These are phyloP conservation scores for Hippoglossus stenolepis DNA, from an alignment of 2,113 vertebrate species.

Conservation along the genomic window DNA sequence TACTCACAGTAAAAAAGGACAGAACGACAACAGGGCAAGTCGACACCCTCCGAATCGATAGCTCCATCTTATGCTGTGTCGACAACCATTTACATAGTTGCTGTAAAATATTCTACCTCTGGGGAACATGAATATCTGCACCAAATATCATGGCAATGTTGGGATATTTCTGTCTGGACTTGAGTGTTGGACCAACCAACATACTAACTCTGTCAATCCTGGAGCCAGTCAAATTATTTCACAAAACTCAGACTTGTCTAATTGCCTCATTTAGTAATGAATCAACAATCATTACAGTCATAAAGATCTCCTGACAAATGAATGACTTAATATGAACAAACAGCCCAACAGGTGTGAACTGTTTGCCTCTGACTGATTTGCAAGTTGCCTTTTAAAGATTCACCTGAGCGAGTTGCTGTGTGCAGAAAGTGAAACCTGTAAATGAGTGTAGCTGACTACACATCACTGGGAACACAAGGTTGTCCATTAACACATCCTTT, in stretches of 20 bases:
- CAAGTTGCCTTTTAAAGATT: constrained; percentile 41
- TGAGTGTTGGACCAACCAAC: neutral
- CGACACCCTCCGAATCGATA: too few species aligned
- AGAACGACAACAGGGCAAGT: neutral
- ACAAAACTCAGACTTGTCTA: neutral
- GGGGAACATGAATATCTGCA: neutral
- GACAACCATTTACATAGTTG: neutral
- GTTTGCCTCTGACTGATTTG: constrained; percentile 6
- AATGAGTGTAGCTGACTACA: constrained; percentile 41
- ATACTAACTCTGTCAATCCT: too few species aligned
- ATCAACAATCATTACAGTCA: constrained; percentile 6
- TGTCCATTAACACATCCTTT: constrained; percentile 63
- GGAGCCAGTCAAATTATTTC: too few species aligned
- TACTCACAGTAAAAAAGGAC: constrained; percentile 4
- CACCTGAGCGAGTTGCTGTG: constrained; percentile 21
- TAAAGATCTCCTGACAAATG: neutral
- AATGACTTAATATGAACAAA: too few species aligned
- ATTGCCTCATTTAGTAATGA: neutral
- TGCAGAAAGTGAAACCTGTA: constrained; percentile 52
- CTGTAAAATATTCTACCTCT: neutral
- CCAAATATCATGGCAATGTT: neutral
- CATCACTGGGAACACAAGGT: constrained; percentile 29
- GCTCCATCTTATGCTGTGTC: neutral
- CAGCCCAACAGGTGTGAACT: too few species aligned
- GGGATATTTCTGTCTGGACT: neutral